phyloP scores from a whole-genome alignment of 2,797 vertebrate species.

The Vireo griseus region DNA sequence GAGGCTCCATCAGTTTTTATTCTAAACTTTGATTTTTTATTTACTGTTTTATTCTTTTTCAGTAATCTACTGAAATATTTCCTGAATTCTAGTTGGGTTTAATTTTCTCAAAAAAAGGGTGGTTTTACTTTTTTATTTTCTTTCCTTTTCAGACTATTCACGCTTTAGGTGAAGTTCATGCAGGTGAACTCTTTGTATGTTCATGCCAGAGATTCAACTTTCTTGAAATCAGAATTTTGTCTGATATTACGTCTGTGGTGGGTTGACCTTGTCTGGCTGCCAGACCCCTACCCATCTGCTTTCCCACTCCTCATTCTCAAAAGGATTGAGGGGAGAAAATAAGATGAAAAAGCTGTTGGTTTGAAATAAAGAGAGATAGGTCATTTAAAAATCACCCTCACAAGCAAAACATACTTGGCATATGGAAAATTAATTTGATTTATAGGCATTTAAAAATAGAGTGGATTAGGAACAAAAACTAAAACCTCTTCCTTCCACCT shows the following conservation, averaged over 20 bases:
- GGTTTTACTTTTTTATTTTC: fast-evolving
- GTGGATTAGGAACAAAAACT: not conserved
- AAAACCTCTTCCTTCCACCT: not conserved
- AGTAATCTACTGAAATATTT: not conserved
- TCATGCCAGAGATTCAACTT: not conserved
- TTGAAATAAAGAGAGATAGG: not conserved
- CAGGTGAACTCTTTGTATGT: not conserved
- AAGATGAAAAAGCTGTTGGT: not conserved
- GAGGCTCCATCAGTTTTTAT: not conserved
- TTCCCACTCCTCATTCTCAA: not conserved
- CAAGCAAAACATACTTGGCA: not conserved
- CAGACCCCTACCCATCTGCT: not conserved
- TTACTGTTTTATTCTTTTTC: not conserved
- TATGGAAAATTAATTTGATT: not conserved
- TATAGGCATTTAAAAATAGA: not conserved
- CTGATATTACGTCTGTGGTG: not conserved
- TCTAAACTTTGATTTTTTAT: not conserved
- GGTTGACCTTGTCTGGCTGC: not conserved
- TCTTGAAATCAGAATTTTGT: not conserved
- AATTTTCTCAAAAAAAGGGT: not conserved
- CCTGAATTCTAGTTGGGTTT: not conserved
- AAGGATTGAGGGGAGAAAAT: not conserved
- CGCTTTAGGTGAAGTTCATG: not conserved
- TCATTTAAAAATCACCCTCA: not conserved
- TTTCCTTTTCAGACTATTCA: not conserved